A percentile compares a stretch with the other conserved stretches of the same genome.
Conservation (phyloP, 1,140 invertebrate genomes). For the Coelopa frigida region DNA sequence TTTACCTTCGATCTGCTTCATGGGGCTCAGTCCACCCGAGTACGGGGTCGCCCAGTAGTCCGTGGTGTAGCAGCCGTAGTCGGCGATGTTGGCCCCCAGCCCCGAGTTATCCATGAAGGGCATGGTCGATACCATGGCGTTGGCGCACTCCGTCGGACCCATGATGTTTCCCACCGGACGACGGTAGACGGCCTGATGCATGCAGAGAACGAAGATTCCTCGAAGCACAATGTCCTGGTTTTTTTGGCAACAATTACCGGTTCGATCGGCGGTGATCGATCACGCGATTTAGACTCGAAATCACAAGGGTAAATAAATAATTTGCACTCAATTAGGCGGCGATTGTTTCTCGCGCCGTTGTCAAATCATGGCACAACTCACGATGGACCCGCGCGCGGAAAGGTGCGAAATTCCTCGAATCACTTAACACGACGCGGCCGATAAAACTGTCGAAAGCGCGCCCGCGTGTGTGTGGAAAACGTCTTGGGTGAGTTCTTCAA, state of each 20-base stretch:
- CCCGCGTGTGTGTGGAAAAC: conserved; percentile 7
- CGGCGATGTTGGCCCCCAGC: conserved; percentile 25
- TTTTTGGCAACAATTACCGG: too few relatives aligned
- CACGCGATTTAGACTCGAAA: background rate
- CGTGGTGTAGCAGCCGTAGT: conserved; percentile 37
- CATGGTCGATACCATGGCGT: conserved; percentile 33
- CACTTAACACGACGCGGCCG: conserved; percentile 7
- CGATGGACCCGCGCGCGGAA: background rate
- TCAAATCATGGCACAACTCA: conserved; percentile 10
- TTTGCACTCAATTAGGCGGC: background rate
- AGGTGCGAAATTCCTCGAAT: background rate
- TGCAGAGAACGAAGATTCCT: conserved; percentile 1
- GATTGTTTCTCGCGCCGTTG: conserved; percentile 9
- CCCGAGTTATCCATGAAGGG: conserved; percentile 35
- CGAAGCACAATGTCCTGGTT: too few relatives aligned
- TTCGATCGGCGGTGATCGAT: too few relatives aligned
- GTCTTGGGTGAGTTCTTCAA: background rate
- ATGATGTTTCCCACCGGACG: conserved; percentile 24
- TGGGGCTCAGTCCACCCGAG: conserved; percentile 33
- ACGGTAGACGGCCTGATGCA: conserved; percentile 15
- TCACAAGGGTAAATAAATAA: background rate
- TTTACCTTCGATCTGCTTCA: conserved; percentile 44
- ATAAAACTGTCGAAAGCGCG: conserved; percentile 11
- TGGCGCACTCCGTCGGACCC: conserved; percentile 38
- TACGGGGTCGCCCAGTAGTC: conserved; percentile 37